Evolutionary conservation across 2,888 invertebrate genomes (phyloP), one percentile per base, ranked within the genome.

Genomic region (Harpalus rubripes): DNA sequence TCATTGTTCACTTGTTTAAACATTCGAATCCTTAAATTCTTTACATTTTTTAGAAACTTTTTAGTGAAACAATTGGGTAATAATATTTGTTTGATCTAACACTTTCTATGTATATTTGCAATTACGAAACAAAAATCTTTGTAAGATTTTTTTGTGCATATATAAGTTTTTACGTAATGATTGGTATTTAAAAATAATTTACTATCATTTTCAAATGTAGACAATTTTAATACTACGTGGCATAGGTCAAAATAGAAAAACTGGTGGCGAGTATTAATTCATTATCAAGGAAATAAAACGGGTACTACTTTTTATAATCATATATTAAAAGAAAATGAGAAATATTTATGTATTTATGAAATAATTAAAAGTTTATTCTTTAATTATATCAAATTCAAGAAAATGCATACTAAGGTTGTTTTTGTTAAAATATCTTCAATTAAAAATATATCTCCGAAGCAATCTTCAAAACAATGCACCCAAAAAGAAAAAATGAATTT

Each of bases 161-260:
- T 41, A 74, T 12, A 58, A 22, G 26, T 26, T 58, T 78, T 78
- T 78, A 78, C 78, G 58, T 15, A 78, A 78, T 78, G 7, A 44
- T n/a, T 74, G 74, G 58, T 78, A 78, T 78, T 78, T 78, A 58
- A 78, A 78, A 74, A 78, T 78, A 18, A 52, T 76, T 76, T 76
- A 76, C 52, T 76, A 52, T 56, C 4, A 52, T 41, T 41, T 74
- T 74, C 72, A 68, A 68, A 32, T 74, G 68, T 10, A 68, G 68
- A 68, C 68, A 68, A 39, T 41, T 68, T 68, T 68, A 15, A 32
- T 68, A 18, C 18, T 63, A 18, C 18, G 74, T 74, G 74, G 44
- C 74, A 78, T 78, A 78, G 78, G 78, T 78, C 78, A 78, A 22
- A 22, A 78, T 52, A 16, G 68, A 68, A 68, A 74, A 74, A 44